phyloP scores from a whole-genome alignment of 2,888 invertebrate species.

The Pristionchus arcanus region DNA sequence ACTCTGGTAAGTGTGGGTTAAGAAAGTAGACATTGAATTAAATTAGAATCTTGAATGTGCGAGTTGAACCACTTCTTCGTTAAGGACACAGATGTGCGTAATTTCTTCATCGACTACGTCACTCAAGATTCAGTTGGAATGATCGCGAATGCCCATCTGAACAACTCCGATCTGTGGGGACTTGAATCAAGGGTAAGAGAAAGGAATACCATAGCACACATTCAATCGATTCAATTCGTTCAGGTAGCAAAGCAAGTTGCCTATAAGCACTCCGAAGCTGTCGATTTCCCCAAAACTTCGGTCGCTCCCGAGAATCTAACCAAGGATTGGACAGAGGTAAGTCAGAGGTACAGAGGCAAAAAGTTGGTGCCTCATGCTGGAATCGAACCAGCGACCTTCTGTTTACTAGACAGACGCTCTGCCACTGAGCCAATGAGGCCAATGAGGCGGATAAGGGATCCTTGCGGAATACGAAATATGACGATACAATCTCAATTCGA shows the following conservation, averaged over 20 bases:
- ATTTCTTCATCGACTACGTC: conserved; percentile 79
- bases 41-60: not conserved
- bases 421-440: conserved; percentile 75
- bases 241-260: conserved; percentile 64
- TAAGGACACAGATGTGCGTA: conserved; percentile 62
- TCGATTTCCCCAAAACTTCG: conserved; percentile 80
- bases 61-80: not conserved
- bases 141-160: conserved; percentile 78
- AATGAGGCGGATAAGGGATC: too few species aligned
- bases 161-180: conserved; percentile 77
- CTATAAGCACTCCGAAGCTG: conserved; percentile 75
- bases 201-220: too few species aligned
- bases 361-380: conserved; percentile 68
- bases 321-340: conserved; percentile 57
- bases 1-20: conserved; percentile 30
- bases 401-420: conserved; percentile 77
- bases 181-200: conserved; percentile 64
- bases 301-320: conserved; percentile 61
- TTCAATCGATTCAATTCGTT: not conserved
- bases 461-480: not conserved
- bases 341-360: not conserved
- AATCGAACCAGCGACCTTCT: conserved; percentile 77
- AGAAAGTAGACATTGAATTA: not conserved
- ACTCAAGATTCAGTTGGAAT: conserved; percentile 78
- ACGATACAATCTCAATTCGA: too few species aligned